Evolutionary conservation across 2,797 vertebrate species (phyloP), one percentile per base, ranked within the genome.

Genomic region (Labeo calbasu): DNA sequence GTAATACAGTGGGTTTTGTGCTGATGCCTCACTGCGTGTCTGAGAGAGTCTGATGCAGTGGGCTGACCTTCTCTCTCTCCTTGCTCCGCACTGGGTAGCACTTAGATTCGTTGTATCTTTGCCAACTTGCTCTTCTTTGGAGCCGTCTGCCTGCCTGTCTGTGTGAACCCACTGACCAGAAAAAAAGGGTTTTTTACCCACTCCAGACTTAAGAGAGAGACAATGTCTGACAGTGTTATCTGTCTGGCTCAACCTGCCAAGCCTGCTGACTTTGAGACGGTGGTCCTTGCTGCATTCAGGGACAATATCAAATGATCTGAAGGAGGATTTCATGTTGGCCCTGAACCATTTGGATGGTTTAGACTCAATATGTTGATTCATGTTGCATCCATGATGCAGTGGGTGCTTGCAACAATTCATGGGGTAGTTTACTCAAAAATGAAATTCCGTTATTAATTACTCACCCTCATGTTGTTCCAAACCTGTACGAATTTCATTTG

Each of bases 81-180:
- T 87, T 84, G 17, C 82, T 71, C 68, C 43, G 11, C 43, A 14
- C 59, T 51, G 73, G 66, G 51, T 61, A 89, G 89, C 90, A 88
- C 90, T 88, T 73, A 82, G 46, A 68, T 81, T 82, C 79, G 79
- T 88, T 77, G 78, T 84, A 63, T 43, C 57, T 51, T 83, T 84
- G 82, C 85, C 77, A 84, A 40, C 83, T 32, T 76, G 40, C 73
- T 73, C 66, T 66, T 75, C 70, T 63, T 51, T 77, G 66, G 72
- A 71, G 78, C 51, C 46, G 55, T 86, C 69, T 75, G 68, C 68
- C 50, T 85, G 80, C 91, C 88, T 86, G 88, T 89, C 92, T 88
- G 87, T 59, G 73, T 94, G 93, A 95, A 95, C 93, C 93, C 93
- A 89, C 88, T 94, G 94, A 94, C 93, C 93, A 93, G 90, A 83